Evolutionary conservation across 2,888 invertebrate species (phyloP).

Genomic region (Leistus spinibarbis): DNA sequence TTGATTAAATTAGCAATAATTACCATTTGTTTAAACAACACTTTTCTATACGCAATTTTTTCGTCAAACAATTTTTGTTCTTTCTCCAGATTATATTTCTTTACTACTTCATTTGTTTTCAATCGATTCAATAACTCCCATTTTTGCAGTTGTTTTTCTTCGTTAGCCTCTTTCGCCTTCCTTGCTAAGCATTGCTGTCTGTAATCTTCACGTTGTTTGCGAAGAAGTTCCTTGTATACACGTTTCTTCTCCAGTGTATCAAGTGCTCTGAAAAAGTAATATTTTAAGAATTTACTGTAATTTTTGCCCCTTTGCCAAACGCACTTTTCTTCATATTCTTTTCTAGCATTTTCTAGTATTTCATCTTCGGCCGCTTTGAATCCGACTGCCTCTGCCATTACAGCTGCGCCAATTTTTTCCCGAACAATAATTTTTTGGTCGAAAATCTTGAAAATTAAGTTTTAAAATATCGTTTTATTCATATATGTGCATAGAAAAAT

Average conservation of each 20-base stretch:
- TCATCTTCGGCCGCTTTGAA: conserved; percentile 57
- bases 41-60: conserved; percentile 57
- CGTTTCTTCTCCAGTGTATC: conserved; percentile 52
- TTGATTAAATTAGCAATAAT: conserved; percentile 41
- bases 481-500: conserved; percentile 11
- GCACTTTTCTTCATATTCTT: conserved; percentile 56
- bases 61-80: conserved; percentile 56
- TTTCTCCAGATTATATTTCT: conserved; percentile 57
- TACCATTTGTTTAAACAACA: conserved; percentile 60
- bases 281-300: not conserved
- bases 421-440: conserved; percentile 56
- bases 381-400: conserved; percentile 58
- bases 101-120: conserved; percentile 60
- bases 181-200: conserved; percentile 29
- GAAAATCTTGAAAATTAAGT: not conserved
- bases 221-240: conserved; percentile 46
- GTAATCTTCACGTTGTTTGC: conserved; percentile 19
- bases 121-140: conserved; percentile 66
- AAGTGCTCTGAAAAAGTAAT: conserved; percentile 52
- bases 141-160: conserved; percentile 57
- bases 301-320: not conserved
- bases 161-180: conserved; percentile 37
- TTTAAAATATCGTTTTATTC: not conserved
- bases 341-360: not conserved
- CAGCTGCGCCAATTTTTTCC: conserved; percentile 58